Evolutionary conservation across 2,888 invertebrate genomes (phyloP).

Genomic region (Pandemis corylana): DNA sequence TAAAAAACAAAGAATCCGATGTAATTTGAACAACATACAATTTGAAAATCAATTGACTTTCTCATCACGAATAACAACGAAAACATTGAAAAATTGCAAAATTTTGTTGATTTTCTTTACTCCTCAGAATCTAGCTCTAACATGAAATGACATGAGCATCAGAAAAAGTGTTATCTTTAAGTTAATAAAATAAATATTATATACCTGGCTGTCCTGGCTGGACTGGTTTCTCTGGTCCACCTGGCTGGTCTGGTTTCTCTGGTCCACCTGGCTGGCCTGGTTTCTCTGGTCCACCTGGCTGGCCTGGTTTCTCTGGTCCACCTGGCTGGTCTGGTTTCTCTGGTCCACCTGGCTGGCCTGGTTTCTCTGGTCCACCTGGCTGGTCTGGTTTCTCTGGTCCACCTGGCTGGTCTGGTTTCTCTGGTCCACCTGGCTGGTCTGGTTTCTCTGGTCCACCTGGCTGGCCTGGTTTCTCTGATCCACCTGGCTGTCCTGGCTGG

Average conservation of each 20-base stretch:
- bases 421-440: neutral
- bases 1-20: no score
- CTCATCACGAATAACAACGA: no score
- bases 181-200: no score
- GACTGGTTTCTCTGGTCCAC: no score
- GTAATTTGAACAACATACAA: no score
- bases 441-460: slow-evolving; percentile 16
- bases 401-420: neutral
- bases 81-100: no score
- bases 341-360: neutral
- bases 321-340: neutral
- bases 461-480: neutral
- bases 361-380: neutral
- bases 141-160: no score
- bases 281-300: neutral
- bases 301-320: neutral
- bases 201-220: slow-evolving; percentile 4
- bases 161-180: no score
- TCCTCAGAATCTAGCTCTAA: no score
- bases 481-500: no score
- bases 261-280: neutral
- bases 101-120: no score
- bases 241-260: neutral
- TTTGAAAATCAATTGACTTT: no score
- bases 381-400: neutral